phyloP scores from a whole-genome alignment of 2,888 invertebrate genomes.

The Lasius fuliginosus region DNA sequence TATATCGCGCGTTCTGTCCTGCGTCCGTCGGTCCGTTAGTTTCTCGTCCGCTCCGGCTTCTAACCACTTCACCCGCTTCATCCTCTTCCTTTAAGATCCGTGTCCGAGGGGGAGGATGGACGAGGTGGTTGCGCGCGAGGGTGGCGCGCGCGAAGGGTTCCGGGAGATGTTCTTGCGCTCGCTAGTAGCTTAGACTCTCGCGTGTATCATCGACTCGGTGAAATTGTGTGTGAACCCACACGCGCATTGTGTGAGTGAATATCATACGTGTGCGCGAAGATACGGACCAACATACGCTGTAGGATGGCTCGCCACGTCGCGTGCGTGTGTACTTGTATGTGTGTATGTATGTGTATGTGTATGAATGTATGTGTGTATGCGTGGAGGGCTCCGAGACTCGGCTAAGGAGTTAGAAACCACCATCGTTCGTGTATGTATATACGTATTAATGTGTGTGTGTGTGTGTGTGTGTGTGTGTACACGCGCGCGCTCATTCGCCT shows the following conservation, averaged over 20 bases:
- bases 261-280: conserved; percentile 57
- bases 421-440: conserved; percentile 37
- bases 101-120: conserved; percentile 74
- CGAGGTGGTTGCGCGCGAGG: conserved; percentile 71
- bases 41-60: conserved; percentile 72
- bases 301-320: conserved; percentile 20
- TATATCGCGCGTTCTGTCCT: conserved; percentile 71
- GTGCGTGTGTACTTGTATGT: conserved; percentile 50
- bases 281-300: conserved; percentile 43
- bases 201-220: conserved; percentile 59
- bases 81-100: conserved; percentile 81
- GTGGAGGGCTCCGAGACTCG: conserved; percentile 65
- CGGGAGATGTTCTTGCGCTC: conserved; percentile 81
- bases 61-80: conserved; percentile 75
- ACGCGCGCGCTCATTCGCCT: conserved; percentile 60
- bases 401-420: conserved; percentile 78
- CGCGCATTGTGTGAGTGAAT: conserved; percentile 64
- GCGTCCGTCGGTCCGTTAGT: conserved; percentile 75
- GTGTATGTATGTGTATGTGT: conserved; percentile 31
- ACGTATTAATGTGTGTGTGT: background rate
- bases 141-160: conserved; percentile 69
- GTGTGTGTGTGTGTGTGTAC: background rate
- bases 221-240: conserved; percentile 73
- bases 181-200: conserved; percentile 70
- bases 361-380: conserved; percentile 42